phyloP scores from a whole-genome alignment of 2,113 vertebrate species.

The Promerops cafer region DNA sequence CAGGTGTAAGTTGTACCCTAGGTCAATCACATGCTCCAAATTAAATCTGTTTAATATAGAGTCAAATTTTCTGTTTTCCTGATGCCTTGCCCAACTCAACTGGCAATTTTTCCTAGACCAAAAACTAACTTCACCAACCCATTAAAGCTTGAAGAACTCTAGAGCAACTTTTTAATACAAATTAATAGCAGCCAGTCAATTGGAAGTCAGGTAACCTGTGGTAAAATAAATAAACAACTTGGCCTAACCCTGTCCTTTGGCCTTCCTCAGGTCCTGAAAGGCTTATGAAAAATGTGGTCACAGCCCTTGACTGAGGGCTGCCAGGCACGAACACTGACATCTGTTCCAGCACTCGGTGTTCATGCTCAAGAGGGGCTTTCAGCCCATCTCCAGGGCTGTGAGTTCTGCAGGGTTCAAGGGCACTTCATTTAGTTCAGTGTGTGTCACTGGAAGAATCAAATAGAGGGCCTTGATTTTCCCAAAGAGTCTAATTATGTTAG shows the following conservation, averaged over 20 bases:
- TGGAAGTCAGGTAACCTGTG: not conserved
- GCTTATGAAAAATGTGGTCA: rapidly evolving
- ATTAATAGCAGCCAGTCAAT: not conserved
- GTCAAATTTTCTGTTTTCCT: not conserved
- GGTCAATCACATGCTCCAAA: not conserved
- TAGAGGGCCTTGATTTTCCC: not conserved
- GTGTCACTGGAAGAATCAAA: not conserved
- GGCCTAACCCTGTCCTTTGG: not conserved
- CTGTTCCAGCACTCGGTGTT: not conserved
- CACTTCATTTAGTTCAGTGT: not conserved
- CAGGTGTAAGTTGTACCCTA: not conserved
- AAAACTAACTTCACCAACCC: not conserved
- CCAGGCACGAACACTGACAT: not conserved
- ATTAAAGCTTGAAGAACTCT: not conserved
- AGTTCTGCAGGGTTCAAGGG: not conserved
- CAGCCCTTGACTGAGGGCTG: not conserved
- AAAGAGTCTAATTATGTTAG: not conserved
- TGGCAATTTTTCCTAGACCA: not conserved
- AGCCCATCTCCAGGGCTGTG: not conserved
- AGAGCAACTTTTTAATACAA: not conserved
- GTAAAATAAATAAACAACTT: not conserved
- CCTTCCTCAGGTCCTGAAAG: not conserved
- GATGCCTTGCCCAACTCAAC: not conserved
- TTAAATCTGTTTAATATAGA: not conserved
- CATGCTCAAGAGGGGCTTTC: not conserved